A percentile compares a stretch with the other conserved stretches of the same genome.
These are phyloP conservation scores for Caenorhabditis parvicauda DNA, from an alignment of 2,888 invertebrate genomes.

Conservation along the genomic window DNA sequence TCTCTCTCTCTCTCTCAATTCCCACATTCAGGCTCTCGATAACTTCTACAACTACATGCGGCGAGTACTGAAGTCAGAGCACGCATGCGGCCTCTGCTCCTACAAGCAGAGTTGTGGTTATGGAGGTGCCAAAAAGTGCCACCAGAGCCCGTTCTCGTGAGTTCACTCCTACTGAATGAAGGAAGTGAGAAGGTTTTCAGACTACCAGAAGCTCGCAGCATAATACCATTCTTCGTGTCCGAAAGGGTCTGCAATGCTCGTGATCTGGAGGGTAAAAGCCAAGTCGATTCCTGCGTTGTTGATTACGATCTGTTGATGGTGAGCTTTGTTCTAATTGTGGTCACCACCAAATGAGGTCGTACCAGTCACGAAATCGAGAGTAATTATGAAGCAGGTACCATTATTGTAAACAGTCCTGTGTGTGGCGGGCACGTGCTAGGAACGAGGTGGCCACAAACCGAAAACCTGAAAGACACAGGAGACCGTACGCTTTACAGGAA, in stretches of 20 bases:
- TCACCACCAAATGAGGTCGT: too few relatives aligned
- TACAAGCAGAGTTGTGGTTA: slow-evolving; percentile 60
- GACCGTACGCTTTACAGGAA: slow-evolving; percentile 35
- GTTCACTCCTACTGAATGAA: slow-evolving; percentile 3
- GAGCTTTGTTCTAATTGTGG: too few relatives aligned
- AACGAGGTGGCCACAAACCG: too few relatives aligned
- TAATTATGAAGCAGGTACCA: not conserved
- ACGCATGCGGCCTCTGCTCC: slow-evolving; percentile 58
- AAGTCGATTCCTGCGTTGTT: slow-evolving; percentile 53
- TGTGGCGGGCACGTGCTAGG: too few relatives aligned
- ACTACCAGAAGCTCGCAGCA: slow-evolving; percentile 52
- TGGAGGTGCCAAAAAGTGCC: slow-evolving; percentile 56
- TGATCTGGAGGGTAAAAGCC: slow-evolving; percentile 52
- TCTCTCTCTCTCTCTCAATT: not conserved
- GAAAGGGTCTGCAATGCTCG: slow-evolving; percentile 54
- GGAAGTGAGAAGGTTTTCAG: slow-evolving; percentile 23
- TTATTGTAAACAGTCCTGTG: not conserved
- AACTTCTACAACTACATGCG: slow-evolving; percentile 57
- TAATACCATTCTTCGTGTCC: slow-evolving; percentile 59
- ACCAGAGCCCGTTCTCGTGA: slow-evolving; percentile 56
- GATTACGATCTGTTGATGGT: slow-evolving; percentile 53
- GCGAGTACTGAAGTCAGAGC: slow-evolving; percentile 40
- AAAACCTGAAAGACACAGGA: too few relatives aligned
- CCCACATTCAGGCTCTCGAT: slow-evolving; percentile 39
- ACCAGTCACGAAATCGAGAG: too few relatives aligned